A percentile compares a stretch with the other conserved stretches of the same genome.
phyloP scores from a whole-genome alignment of 2,797 vertebrate genomes.

The Ctenosaura bakeri region DNA sequence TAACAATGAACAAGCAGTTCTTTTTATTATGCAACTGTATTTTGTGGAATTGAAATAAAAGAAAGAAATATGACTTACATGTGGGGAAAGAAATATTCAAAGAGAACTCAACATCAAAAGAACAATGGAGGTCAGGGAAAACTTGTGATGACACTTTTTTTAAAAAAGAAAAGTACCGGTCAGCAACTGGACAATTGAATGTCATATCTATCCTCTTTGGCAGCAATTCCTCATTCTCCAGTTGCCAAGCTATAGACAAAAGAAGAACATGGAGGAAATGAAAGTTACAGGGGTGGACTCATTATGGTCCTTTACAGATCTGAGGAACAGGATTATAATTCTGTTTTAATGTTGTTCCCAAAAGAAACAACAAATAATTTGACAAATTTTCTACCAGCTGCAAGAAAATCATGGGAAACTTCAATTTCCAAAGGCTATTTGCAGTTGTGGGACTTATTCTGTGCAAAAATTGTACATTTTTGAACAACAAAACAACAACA shows the following conservation, averaged over 20 bases:
- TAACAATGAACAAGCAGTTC: no score
- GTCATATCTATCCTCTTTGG: background rate
- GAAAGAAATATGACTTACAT: background rate
- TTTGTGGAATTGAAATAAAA: background rate
- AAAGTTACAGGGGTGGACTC: background rate
- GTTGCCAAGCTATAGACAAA: background rate
- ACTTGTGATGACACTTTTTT: no score
- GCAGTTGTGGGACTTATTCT: no score
- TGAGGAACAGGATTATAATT: background rate
- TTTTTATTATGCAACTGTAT: no score
- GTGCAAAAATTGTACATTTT: no score
- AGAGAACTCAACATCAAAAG: background rate
- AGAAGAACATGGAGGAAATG: background rate
- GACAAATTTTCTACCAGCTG: no score
- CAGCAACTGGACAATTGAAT: background rate
- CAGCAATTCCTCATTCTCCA: background rate
- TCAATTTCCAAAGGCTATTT: no score
- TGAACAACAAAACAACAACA: no score
- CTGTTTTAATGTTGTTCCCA: no score
- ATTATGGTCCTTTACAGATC: background rate
- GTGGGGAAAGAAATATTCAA: background rate
- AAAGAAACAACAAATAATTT: no score
- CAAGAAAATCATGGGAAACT: no score
- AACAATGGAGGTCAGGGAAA: background rate
- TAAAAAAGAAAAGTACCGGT: background rate